Evolutionary conservation across 2,797 vertebrate genomes (phyloP).

Genomic region (Chloroceryle amazona): DNA sequence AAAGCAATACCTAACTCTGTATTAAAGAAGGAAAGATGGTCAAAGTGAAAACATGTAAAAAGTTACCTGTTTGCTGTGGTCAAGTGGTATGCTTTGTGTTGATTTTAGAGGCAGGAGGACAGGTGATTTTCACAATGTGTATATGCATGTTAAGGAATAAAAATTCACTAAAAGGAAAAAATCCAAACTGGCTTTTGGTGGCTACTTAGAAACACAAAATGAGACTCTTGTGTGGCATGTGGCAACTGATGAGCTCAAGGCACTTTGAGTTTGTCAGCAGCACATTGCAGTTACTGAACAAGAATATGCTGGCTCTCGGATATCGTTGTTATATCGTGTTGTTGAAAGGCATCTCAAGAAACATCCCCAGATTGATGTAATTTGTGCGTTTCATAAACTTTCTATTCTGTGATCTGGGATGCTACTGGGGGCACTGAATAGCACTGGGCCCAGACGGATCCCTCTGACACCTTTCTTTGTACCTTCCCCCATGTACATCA

Average conservation of each 20-base stretch:
- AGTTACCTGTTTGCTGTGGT: neutral
- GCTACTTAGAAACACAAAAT: neutral
- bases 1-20: neutral
- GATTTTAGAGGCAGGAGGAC: neutral
- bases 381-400: neutral
- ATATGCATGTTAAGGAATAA: neutral
- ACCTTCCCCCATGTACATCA: neutral
- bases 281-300: neutral
- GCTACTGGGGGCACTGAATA: neutral
- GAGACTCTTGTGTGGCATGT: neutral
- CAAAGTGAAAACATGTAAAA: neutral
- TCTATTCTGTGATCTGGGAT: neutral
- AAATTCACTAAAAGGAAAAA: neutral
- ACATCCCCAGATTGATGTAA: neutral
- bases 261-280: neutral
- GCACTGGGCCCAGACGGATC: neutral
- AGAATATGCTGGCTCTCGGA: neutral
- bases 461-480: neutral
- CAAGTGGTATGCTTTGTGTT: neutral
- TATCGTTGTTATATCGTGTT: fast-evolving
- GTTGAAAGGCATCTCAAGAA: neutral
- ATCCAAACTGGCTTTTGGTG: neutral
- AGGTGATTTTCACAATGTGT: neutral
- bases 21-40: neutral
- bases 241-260: neutral